Evolutionary conservation across 2,797 vertebrate genomes (phyloP).

Genomic region (Brotula barbata): DNA sequence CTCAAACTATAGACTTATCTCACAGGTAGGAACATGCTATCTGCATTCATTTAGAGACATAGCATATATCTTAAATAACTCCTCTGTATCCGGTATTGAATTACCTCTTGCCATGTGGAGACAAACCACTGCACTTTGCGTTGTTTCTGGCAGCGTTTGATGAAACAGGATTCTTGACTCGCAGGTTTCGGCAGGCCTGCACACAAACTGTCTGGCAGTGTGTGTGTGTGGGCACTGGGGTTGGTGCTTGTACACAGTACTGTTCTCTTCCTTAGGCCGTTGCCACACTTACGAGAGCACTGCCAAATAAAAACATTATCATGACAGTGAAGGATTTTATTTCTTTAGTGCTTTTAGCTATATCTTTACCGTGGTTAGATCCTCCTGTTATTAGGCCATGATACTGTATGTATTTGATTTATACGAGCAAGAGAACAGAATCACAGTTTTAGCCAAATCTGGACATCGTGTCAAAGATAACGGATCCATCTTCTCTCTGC

Average conservation of each 20-base stretch:
- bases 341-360: background rate
- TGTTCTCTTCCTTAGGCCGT: constrained; percentile 82
- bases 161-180: constrained; percentile 82
- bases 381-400: background rate
- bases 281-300: constrained; percentile 90
- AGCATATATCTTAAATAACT: background rate
- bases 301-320: constrained; percentile 49
- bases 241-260: constrained; percentile 80
- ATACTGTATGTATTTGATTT: too few species aligned
- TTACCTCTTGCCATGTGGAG: constrained; percentile 87
- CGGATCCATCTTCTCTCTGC: too few species aligned
- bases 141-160: constrained; percentile 84
- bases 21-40: background rate
- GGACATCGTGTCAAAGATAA: too few species aligned
- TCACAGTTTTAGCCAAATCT: too few species aligned
- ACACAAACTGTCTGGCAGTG: constrained; percentile 78
- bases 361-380: background rate
- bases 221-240: constrained; percentile 47
- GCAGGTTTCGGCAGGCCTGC: constrained; percentile 75
- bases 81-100: background rate
- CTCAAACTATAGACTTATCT: background rate
- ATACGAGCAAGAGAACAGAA: too few species aligned
- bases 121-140: constrained; percentile 87
- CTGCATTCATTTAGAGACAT: constrained; percentile 3
- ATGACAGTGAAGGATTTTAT: background rate